Percentiles rank a stretch among this genome's conserved stretches.
Conservation (phyloP, 2,888 invertebrate genomes). For the Eulithis prunata region DNA sequence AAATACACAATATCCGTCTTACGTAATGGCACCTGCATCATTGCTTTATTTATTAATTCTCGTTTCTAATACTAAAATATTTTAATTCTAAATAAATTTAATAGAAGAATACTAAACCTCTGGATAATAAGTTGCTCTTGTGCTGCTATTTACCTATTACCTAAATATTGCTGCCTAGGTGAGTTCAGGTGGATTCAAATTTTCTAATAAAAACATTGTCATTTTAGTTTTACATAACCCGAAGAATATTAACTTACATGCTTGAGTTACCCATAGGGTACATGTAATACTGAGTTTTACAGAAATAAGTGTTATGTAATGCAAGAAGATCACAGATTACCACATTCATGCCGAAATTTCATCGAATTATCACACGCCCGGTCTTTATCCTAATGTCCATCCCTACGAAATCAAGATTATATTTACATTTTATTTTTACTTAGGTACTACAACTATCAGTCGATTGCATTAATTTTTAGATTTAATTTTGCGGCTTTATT, state of each 20-base stretch:
- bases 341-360: slow-evolving; percentile 62
- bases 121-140: neutral
- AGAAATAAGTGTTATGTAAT: slow-evolving; percentile 40
- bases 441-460: slow-evolving; percentile 75
- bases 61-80: neutral
- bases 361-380: slow-evolving; percentile 29
- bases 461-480: slow-evolving; percentile 62
- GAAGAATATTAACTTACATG: no score
- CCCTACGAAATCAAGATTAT: slow-evolving; percentile 19
- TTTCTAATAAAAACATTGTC: no score
- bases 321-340: slow-evolving; percentile 67
- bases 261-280: no score
- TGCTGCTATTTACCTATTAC: slow-evolving; percentile 3
- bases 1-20: slow-evolving; percentile 16
- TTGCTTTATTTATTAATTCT: slow-evolving; percentile 14
- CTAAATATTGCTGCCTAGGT: neutral
- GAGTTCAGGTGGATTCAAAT: no score
- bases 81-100: neutral
- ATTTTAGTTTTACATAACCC: no score
- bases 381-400: neutral
- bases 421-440: slow-evolving; percentile 52
- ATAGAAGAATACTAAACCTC: neutral
- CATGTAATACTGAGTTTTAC: no score
- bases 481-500: slow-evolving; percentile 41
- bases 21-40: slow-evolving; percentile 42